phyloP scores from a whole-genome alignment of 2,797 vertebrate species.

The Clarias laeviceps region DNA sequence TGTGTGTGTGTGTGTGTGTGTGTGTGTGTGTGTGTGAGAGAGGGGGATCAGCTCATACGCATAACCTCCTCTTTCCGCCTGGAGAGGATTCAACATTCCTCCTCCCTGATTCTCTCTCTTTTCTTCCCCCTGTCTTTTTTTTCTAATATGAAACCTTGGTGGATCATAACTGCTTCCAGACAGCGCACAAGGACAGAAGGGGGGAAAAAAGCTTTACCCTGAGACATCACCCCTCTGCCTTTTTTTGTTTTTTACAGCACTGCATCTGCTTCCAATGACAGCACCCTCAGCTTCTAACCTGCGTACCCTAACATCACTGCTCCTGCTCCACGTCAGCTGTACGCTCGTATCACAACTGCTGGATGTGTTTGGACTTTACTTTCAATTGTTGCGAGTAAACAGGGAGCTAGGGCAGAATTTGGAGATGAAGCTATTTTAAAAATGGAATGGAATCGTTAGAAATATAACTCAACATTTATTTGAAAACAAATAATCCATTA shows the following conservation, averaged over 20 bases:
- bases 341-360: neutral
- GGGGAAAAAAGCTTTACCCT: slow-evolving; percentile 58
- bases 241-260: slow-evolving; percentile 24
- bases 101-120: slow-evolving; percentile 45
- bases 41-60: slow-evolving; percentile 22
- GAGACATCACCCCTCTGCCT: slow-evolving; percentile 36
- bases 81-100: slow-evolving; percentile 53
- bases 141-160: slow-evolving; percentile 56
- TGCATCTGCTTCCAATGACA: slow-evolving; percentile 55
- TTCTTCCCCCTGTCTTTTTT: slow-evolving; percentile 41
- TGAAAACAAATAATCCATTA: neutral
- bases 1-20: slow-evolving; percentile 12
- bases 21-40: slow-evolving; percentile 12
- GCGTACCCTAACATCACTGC: slow-evolving; percentile 19
- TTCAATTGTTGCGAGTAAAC: slow-evolving; percentile 3
- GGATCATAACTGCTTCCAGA: slow-evolving; percentile 73
- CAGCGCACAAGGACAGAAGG: slow-evolving; percentile 64
- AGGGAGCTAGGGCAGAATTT: neutral
- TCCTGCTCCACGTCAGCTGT: slow-evolving; percentile 9
- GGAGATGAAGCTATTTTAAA: neutral
- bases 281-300: slow-evolving; percentile 44
- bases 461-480: neutral
- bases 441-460: neutral
- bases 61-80: slow-evolving; percentile 35
- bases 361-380: neutral